phyloP scores from a whole-genome alignment of 2,113 vertebrate species.

The Mesoclemmys tuberculata region DNA sequence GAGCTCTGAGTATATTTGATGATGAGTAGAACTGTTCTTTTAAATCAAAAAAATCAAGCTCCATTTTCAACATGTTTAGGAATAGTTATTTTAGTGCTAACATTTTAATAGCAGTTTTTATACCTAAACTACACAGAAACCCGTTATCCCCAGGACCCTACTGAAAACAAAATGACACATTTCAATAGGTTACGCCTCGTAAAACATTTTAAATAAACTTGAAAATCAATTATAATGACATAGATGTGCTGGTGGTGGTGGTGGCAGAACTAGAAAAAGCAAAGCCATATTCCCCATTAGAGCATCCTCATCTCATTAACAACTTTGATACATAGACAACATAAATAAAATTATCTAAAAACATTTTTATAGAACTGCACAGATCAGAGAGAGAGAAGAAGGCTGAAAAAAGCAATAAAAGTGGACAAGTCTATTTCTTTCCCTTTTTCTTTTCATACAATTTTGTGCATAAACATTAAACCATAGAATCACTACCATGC shows the following conservation, averaged over 20 bases:
- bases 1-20: slow-evolving; percentile 37
- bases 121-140: background rate
- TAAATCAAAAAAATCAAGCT: slow-evolving; percentile 32
- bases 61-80: slow-evolving; percentile 16
- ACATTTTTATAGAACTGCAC: background rate
- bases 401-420: background rate
- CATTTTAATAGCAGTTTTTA: slow-evolving; percentile 34
- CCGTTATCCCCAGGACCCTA: background rate
- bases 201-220: slow-evolving; percentile 65
- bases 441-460: background rate
- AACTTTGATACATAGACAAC: background rate
- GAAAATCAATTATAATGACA: slow-evolving; percentile 63
- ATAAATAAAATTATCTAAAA: background rate
- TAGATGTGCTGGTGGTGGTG: background rate
- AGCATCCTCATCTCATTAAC: slow-evolving; percentile 6
- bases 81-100: slow-evolving; percentile 20
- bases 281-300: background rate
- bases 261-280: slow-evolving; percentile 14
- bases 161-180: slow-evolving; percentile 56
- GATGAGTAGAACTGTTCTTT: slow-evolving; percentile 40
- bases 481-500: background rate
- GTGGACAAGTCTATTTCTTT: background rate
- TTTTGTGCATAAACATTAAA: background rate
- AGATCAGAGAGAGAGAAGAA: background rate
- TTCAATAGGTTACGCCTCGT: slow-evolving; percentile 38